A percentile compares a stretch with the other conserved stretches of the same genome.
phyloP scores from a whole-genome alignment of 2,888 invertebrate species.

The Arctia plantaginis region DNA sequence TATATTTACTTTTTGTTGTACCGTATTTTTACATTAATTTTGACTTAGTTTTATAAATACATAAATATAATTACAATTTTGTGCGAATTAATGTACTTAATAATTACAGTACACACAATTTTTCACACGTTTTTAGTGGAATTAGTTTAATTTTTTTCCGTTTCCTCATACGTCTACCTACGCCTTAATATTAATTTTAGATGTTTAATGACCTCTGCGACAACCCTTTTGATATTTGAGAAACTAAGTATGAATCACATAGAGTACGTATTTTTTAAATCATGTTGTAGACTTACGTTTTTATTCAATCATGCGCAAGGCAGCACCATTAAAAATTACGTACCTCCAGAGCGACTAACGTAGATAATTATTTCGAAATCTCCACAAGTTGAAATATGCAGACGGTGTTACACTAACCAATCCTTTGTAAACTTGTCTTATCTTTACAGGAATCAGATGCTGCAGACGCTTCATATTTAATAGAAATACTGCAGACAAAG shows the following conservation, averaged over 20 bases:
- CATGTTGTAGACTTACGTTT: not conserved
- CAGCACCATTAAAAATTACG: no score
- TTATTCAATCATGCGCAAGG: not conserved
- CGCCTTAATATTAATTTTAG: not conserved
- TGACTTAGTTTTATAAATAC: not conserved
- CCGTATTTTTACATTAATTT: not conserved
- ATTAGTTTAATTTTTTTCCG: not conserved
- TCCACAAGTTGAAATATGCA: not conserved
- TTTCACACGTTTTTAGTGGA: not conserved
- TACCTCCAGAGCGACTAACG: no score
- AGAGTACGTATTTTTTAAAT: no score
- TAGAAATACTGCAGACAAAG: conserved; percentile 13
- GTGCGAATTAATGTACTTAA: not conserved
- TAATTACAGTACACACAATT: not conserved
- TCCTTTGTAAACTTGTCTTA: conserved; percentile 15
- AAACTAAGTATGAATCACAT: no score
- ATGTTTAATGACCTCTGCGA: not conserved
- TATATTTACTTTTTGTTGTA: no score
- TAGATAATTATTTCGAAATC: no score
- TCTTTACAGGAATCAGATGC: conserved; percentile 25
- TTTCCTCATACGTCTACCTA: not conserved
- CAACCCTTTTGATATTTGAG: not conserved
- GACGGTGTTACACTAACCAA: not conserved
- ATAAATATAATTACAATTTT: not conserved
- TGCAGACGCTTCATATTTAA: conserved; percentile 6